Evolutionary conservation across 1,140 invertebrate genomes (phyloP).

Genomic region (Rhyacophila brunnea): DNA sequence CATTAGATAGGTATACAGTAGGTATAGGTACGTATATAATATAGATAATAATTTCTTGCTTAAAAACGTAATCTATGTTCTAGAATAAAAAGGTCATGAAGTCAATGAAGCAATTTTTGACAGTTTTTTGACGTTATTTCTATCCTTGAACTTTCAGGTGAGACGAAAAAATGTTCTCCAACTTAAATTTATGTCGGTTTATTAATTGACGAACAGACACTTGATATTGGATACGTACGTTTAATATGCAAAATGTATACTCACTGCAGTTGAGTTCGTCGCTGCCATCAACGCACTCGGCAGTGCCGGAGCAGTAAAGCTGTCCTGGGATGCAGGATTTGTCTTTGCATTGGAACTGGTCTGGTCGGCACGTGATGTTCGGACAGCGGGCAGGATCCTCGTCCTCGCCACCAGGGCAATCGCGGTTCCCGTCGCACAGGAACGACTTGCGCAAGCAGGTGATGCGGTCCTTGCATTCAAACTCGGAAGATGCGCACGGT

Average conservation of each 20-base stretch:
- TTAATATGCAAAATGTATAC: constrained; percentile 38
- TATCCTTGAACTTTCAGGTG: no score
- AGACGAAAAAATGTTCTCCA: no score
- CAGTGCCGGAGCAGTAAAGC: constrained; percentile 77
- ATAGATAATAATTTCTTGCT: no score
- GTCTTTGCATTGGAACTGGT: constrained; percentile 83
- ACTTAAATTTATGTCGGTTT: no score
- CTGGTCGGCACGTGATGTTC: constrained; percentile 75
- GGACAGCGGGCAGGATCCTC: constrained; percentile 68
- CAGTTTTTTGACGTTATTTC: no score
- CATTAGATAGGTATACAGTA: no score
- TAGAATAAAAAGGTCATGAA: no score
- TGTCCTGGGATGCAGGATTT: constrained; percentile 79
- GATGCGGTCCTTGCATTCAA: constrained; percentile 79
- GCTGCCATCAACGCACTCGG: constrained; percentile 78
- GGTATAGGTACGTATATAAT: no score
- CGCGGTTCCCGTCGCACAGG: constrained; percentile 83
- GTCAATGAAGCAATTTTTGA: no score
- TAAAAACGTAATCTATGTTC: no score
- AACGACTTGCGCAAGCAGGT: constrained; percentile 84
- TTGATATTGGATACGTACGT: no score
- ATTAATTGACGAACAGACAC: no score
- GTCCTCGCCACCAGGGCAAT: constrained; percentile 81
- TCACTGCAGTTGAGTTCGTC: constrained; percentile 81
- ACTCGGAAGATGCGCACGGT: constrained; percentile 69